Evolutionary conservation across 2,888 invertebrate genomes (phyloP).

Genomic region (Troides helena): DNA sequence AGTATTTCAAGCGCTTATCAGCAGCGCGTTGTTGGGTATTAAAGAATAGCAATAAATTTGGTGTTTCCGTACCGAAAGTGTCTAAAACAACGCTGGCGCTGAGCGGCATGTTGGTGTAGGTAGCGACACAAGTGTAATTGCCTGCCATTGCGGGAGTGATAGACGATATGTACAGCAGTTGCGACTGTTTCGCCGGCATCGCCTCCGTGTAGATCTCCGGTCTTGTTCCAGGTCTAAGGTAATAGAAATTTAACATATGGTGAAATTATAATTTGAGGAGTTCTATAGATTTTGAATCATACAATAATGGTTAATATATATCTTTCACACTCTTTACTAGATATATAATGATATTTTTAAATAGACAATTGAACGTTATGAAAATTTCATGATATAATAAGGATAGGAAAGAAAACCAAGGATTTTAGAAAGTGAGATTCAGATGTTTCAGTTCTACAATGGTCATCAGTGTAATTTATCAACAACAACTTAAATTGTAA

Average conservation of each 20-base stretch:
- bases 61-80: slow-evolving; percentile 77
- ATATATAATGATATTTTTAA: not conserved
- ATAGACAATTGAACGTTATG: not conserved
- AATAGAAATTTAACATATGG: not conserved
- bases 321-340: not conserved
- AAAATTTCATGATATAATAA: not conserved
- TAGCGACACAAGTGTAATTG: slow-evolving; percentile 90
- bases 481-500: not conserved
- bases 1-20: slow-evolving; percentile 1
- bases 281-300: too few species aligned
- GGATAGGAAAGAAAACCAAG: not conserved
- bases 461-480: not conserved
- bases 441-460: not conserved
- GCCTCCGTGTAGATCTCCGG: slow-evolving; percentile 85
- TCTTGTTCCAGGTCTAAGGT: slow-evolving; percentile 55
- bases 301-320: too few species aligned
- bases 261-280: too few species aligned
- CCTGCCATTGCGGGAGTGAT: slow-evolving; percentile 89
- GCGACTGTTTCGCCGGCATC: slow-evolving; percentile 81
- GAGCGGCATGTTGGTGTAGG: slow-evolving; percentile 86
- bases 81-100: slow-evolving; percentile 84
- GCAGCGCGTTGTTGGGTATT: not conserved
- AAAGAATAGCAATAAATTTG: slow-evolving; percentile 20
- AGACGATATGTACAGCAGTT: slow-evolving; percentile 87
- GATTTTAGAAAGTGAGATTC: not conserved